These are phyloP conservation scores for Neoseiulus cucumeris DNA, from an alignment of 1,140 invertebrate species.

Conservation along the genomic window DNA sequence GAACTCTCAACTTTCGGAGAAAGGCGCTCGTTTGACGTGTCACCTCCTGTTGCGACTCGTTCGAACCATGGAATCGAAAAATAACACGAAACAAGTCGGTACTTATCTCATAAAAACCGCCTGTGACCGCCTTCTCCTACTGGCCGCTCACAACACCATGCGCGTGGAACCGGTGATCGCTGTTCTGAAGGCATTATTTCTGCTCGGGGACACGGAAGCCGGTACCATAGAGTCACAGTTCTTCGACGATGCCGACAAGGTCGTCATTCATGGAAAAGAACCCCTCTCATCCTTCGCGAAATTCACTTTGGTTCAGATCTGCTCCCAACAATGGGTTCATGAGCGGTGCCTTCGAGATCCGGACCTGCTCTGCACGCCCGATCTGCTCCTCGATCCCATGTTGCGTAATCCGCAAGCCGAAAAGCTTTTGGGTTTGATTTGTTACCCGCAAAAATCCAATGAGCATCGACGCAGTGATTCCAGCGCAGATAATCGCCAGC, in stretches of 20 bases:
- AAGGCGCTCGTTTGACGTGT: slow-evolving; percentile 78
- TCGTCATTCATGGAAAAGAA: slow-evolving; percentile 22
- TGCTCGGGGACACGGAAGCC: slow-evolving; percentile 40
- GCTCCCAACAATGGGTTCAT: slow-evolving; percentile 84
- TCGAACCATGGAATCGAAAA: slow-evolving; percentile 50
- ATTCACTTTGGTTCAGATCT: slow-evolving; percentile 73
- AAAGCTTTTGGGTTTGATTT: slow-evolving; percentile 81
- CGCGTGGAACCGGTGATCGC: slow-evolving; percentile 71
- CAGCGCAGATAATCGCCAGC: slow-evolving; percentile 25
- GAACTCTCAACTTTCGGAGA: slow-evolving; percentile 60
- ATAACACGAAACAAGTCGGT: background rate
- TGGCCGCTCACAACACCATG: slow-evolving; percentile 77
- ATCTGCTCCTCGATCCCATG: slow-evolving; percentile 72
- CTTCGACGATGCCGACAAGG: slow-evolving; percentile 8
- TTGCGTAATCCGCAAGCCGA: slow-evolving; percentile 66
- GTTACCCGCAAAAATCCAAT: slow-evolving; percentile 62
- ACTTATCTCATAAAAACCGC: slow-evolving; percentile 47
- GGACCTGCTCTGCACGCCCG: slow-evolving; percentile 63
- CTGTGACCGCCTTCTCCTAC: slow-evolving; percentile 77
- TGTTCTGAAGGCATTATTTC: slow-evolving; percentile 62
- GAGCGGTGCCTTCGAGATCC: slow-evolving; percentile 81
- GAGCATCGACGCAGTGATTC: slow-evolving; percentile 16
- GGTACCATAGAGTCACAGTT: slow-evolving; percentile 32
- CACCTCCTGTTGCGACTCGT: slow-evolving; percentile 73
- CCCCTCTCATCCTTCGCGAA: slow-evolving; percentile 68